phyloP scores from a whole-genome alignment of 2,113 vertebrate genomes.

The Amia ocellicauda region DNA sequence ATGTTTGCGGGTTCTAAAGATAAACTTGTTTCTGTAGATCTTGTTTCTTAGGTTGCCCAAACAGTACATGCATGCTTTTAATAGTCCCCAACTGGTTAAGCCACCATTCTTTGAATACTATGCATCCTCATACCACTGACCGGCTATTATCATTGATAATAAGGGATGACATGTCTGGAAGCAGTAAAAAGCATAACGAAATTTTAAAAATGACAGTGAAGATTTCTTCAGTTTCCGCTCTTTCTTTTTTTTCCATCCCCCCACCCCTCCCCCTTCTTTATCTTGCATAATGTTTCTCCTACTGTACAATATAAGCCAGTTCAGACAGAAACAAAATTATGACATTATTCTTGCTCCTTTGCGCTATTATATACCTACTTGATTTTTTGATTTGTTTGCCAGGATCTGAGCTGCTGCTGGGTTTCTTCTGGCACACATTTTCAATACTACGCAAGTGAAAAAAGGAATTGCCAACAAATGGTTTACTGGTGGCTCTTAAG shows the following conservation, averaged over 20 bases:
- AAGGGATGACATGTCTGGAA: slow-evolving; percentile 61
- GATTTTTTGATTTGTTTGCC: no score
- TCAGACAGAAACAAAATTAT: no score
- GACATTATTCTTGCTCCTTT: no score
- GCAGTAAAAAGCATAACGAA: slow-evolving; percentile 40
- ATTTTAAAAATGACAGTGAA: slow-evolving; percentile 50
- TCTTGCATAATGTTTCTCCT: not conserved
- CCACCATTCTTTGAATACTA: slow-evolving; percentile 66
- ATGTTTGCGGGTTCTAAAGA: slow-evolving; percentile 58
- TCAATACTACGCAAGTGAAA: no score
- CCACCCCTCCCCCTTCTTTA: slow-evolving; percentile 6
- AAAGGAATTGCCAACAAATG: no score
- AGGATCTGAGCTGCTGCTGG: no score
- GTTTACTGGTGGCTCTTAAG: not conserved
- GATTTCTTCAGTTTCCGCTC: no score
- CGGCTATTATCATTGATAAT: slow-evolving; percentile 61
- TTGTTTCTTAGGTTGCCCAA: slow-evolving; percentile 58
- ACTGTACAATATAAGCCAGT: no score
- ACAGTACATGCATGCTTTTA: slow-evolving; percentile 56
- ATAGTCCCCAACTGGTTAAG: slow-evolving; percentile 58
- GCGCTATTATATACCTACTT: no score
- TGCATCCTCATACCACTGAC: slow-evolving; percentile 38
- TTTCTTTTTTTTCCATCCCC: no score
- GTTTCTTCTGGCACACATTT: no score
- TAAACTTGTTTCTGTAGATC: slow-evolving; percentile 53